Percentiles rank a stretch among this genome's conserved stretches.
These are phyloP conservation scores for Sinocyclocheilus anshuiensis DNA, from an alignment of 2,113 vertebrate genomes.

Conservation along the genomic window DNA sequence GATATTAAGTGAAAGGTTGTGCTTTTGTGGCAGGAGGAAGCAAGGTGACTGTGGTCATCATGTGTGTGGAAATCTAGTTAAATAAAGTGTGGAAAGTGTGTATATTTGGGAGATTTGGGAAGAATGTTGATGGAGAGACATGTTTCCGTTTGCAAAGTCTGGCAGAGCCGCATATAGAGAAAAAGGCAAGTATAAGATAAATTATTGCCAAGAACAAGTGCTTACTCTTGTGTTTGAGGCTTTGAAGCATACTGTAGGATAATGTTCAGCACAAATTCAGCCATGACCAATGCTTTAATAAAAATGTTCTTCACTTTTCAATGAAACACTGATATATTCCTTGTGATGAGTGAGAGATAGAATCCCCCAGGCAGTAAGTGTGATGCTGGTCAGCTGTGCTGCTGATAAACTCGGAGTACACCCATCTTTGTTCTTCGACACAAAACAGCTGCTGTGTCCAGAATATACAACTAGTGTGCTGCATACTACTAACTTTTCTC, in stretches of 20 bases:
- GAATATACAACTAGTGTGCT: background rate
- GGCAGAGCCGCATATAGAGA: conserved; percentile 39
- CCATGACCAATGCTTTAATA: background rate
- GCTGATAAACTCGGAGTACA: conserved; percentile 12
- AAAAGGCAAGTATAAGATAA: conserved; percentile 54
- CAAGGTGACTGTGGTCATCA: conserved; percentile 64
- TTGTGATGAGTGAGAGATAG: conserved; percentile 1
- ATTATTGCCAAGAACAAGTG: conserved; percentile 39
- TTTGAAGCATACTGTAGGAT: background rate
- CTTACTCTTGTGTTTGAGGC: background rate
- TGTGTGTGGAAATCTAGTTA: conserved; percentile 42
- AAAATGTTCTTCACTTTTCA: background rate
- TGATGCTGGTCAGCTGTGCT: conserved; percentile 72
- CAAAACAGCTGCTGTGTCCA: background rate
- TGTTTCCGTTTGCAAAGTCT: conserved; percentile 57
- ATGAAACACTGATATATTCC: conserved; percentile 1
- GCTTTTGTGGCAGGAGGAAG: conserved; percentile 62
- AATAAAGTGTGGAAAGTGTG: conserved; percentile 63
- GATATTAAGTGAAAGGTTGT: background rate
- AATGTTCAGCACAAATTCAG: background rate
- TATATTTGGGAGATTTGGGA: conserved; percentile 58
- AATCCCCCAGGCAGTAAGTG: conserved; percentile 40
- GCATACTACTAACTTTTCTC: background rate
- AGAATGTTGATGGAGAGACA: conserved; percentile 50
- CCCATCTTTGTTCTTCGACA: conserved; percentile 16